These are phyloP conservation scores for Eupelmus urozonus DNA, from an alignment of 2,888 invertebrate genomes.

Conservation along the genomic window DNA sequence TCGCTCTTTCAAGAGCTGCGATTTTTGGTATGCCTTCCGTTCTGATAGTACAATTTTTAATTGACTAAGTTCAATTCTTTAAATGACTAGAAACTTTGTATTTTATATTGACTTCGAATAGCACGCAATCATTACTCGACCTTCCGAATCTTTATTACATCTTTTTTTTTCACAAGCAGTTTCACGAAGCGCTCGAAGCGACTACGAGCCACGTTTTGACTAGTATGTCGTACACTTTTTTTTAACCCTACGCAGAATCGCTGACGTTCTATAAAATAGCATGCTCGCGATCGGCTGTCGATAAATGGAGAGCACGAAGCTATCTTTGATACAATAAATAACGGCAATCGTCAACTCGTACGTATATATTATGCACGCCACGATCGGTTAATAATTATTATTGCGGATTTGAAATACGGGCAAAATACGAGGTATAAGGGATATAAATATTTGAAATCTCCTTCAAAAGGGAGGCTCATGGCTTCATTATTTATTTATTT, in stretches of 20 bases:
- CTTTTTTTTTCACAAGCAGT: background rate
- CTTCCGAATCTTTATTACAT: background rate
- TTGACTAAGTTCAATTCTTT: constrained; percentile 7
- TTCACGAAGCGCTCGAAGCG: constrained; percentile 11
- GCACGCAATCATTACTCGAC: too few relatives aligned
- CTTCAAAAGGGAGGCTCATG: constrained; percentile 28
- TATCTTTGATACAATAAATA: constrained; percentile 25
- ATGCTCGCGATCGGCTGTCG: constrained; percentile 20
- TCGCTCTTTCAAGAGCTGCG: too few relatives aligned
- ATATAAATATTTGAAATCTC: constrained; percentile 29
- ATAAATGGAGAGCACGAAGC: constrained; percentile 14
- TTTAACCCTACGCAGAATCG: background rate
- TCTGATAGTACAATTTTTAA: background rate
- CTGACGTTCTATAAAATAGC: constrained; percentile 18
- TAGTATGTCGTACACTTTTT: constrained; percentile 1
- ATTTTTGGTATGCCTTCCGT: background rate
- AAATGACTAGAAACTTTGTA: background rate
- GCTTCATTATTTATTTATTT: constrained; percentile 48
- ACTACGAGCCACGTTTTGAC: constrained; percentile 20
- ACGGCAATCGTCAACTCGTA: constrained; percentile 37
- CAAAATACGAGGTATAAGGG: constrained; percentile 23
- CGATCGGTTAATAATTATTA: constrained; percentile 47
- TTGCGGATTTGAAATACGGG: constrained; percentile 55
- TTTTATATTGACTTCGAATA: constrained; percentile 26
- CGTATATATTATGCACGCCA: constrained; percentile 24